phyloP scores from a whole-genome alignment of 2,113 vertebrate species.

The Tenrec ecaudatus region DNA sequence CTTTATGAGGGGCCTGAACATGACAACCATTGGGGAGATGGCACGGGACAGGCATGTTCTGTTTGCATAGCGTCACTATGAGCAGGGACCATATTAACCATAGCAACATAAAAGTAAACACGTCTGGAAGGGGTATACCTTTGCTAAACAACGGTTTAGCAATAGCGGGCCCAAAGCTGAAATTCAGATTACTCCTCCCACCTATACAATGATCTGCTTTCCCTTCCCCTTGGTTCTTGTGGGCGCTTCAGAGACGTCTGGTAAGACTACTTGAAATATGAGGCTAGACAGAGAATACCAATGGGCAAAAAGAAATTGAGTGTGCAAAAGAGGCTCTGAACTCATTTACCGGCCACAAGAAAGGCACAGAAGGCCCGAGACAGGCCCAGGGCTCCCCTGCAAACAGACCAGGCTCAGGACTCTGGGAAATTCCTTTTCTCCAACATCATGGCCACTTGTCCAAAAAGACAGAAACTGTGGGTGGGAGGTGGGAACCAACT shows the following conservation, averaged over 20 bases:
- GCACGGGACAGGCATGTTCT: no score
- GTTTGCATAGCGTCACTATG: no score
- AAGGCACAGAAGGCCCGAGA: neutral
- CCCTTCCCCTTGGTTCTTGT: neutral
- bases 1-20: no score
- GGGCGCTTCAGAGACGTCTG: neutral
- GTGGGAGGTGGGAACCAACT: neutral
- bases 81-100: no score
- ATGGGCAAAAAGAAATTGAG: neutral
- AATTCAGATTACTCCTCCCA: neutral
- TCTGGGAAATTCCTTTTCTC: neutral
- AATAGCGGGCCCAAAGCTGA: neutral
- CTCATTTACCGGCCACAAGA: neutral
- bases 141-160: neutral
- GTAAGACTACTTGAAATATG: neutral
- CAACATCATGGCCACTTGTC: neutral
- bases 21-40: no score
- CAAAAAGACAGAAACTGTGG: neutral
- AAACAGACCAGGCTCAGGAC: neutral
- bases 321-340: neutral
- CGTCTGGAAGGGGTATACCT: neutral
- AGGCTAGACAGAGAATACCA: neutral
- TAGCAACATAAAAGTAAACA: neutral
- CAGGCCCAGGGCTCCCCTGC: neutral
- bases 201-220: neutral